phyloP scores from a whole-genome alignment of 2,888 invertebrate genomes.

The Pilophorus perplexus region DNA sequence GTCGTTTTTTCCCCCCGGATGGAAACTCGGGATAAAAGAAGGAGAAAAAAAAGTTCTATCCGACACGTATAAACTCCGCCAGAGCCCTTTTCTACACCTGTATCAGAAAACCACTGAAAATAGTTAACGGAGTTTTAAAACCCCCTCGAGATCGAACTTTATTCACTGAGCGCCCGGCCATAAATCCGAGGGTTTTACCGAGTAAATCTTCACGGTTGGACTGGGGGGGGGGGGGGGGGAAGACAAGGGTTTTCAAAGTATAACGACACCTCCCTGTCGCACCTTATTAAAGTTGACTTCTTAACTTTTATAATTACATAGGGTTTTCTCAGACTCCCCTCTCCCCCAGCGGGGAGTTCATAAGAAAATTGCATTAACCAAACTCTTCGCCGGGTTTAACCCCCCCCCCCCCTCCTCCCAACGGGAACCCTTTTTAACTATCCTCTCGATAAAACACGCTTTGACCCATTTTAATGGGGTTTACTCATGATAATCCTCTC shows the following conservation, averaged over 20 bases:
- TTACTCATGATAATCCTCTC: constrained; percentile 27
- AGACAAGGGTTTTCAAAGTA: constrained; percentile 21
- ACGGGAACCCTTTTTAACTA: no score
- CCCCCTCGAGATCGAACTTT: constrained; percentile 13
- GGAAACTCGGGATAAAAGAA: no score
- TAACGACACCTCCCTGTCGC: constrained; percentile 34
- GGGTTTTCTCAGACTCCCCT: no score
- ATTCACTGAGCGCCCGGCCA: constrained; percentile 10
- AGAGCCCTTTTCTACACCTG: no score
- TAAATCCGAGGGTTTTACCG: constrained; percentile 3
- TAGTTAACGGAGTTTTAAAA: constrained; percentile 8
- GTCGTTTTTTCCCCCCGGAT: no score
- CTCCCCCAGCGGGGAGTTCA: no score
- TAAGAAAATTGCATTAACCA: constrained; percentile 33
- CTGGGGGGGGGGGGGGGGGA: neutral
- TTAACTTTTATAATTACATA: constrained; percentile 40
- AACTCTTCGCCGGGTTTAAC: constrained; percentile 6
- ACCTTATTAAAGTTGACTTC: constrained; percentile 40
- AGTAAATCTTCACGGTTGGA: constrained; percentile 18
- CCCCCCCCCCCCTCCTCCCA: no score
- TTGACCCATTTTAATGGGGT: constrained; percentile 37
- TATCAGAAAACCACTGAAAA: no score
- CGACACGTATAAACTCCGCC: no score
- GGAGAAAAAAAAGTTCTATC: no score
- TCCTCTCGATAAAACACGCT: constrained; percentile 32